Evolutionary conservation across 2,888 invertebrate genomes (phyloP).

Genomic region (Parnassius orleans): DNA sequence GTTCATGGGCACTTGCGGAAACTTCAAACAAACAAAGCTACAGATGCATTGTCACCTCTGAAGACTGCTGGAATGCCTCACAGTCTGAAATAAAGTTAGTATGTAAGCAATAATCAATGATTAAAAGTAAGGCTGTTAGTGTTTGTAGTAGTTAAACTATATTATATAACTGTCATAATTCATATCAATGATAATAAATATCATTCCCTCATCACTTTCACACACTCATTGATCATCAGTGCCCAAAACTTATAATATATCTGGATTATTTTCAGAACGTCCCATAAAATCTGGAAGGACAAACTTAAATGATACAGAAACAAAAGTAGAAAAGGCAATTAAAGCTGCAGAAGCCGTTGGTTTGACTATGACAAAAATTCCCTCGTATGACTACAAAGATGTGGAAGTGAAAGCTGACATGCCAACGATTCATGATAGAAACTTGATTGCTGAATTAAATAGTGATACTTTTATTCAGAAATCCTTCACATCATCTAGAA

Average conservation of each 20-base stretch:
- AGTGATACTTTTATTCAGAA: constrained; percentile 85
- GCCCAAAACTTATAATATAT: neutral
- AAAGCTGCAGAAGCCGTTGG: constrained; percentile 77
- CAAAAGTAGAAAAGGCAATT: constrained; percentile 70
- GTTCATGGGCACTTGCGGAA: too few species aligned
- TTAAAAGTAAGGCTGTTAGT: too few species aligned
- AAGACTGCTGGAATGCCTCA: too few species aligned
- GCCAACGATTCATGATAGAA: constrained; percentile 77
- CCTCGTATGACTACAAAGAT: constrained; percentile 73
- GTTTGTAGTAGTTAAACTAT: too few species aligned
- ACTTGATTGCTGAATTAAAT: constrained; percentile 86
- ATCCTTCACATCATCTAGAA: constrained; percentile 79
- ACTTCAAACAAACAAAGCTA: too few species aligned
- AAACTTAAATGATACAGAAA: constrained; percentile 67
- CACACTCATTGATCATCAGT: neutral
- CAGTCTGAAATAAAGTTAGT: too few species aligned
- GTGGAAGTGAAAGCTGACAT: constrained; percentile 73
- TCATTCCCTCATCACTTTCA: too few species aligned
- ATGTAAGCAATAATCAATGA: too few species aligned
- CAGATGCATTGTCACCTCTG: too few species aligned
- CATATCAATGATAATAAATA: too few species aligned
- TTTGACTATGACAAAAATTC: constrained; percentile 73
- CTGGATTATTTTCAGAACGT: constrained; percentile 45
- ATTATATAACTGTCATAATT: too few species aligned
- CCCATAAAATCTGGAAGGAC: constrained; percentile 36